Evolutionary conservation across 2,888 invertebrate genomes (phyloP), one percentile per base, ranked within the genome.

Genomic region (Loripinus fragilis): DNA sequence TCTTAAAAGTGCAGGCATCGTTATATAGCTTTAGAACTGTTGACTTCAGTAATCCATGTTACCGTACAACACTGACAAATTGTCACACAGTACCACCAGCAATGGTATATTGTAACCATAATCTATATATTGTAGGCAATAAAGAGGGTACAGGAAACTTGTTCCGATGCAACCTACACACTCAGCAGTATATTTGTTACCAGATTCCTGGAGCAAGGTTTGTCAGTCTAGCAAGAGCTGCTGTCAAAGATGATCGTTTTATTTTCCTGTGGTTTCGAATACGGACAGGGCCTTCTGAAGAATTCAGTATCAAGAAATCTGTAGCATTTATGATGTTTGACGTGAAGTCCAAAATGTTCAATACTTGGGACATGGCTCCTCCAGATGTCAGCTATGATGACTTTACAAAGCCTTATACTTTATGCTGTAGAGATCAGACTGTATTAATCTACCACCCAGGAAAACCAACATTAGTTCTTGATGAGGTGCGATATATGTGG

Each of bases 231-330:
- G 91, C 91, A 2, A 78, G 92, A 60, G 90, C 90, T 42, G 88
- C 89, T 28, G 90, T 91, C 8, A 90, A 88, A 71, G 88, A 88
- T 72, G 89, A 92, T 70, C 79, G 90, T 12, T 88, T 88, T 69
- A 86, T 92, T 30, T 92, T 89, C 77, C 78, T 92, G 25, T 92
- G 92, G 92, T 91, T 88, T 65, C 80, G 92, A 55, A 91, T 91
- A 71, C 80, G 92, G 25, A 92, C 91, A 48, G 92, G 92, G 8
- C 92, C 91, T 12, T 91, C 91, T 15, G 92, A 92, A 74, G 92
- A 92, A 76, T 92, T 92, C 78, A 91, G 91, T 74, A 91, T 92
- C 41, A 91, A 92, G 74, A 92, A 92, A 74, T 91, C 91, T 20
- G 90, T 91, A 8, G 89, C 91, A 8, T 92, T 92, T 88, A 89